Conservation (phyloP, 2,888 invertebrate genomes). For the Nudaria mundana region DNA sequence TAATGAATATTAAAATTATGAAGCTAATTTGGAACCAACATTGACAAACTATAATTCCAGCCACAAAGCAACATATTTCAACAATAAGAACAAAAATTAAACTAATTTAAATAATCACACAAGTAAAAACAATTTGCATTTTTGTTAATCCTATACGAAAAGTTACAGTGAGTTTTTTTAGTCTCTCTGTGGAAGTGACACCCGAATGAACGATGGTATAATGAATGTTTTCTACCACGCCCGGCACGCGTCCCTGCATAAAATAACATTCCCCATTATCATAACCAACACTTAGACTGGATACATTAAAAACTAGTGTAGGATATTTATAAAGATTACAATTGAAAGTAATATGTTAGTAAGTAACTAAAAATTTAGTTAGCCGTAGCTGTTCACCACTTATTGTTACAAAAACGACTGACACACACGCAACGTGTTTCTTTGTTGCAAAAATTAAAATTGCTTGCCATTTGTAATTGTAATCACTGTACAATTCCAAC, state of each 20-base stretch:
- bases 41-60: constrained; percentile 1
- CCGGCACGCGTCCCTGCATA: constrained; percentile 60
- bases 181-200: constrained; percentile 54
- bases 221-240: constrained; percentile 54
- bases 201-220: constrained; percentile 62
- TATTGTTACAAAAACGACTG: not conserved
- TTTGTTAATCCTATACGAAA: constrained; percentile 40
- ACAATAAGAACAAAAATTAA: too few relatives aligned
- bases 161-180: constrained; percentile 41
- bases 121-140: constrained; percentile 21
- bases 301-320: constrained; percentile 13
- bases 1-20: constrained; percentile 16
- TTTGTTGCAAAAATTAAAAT: constrained; percentile 1
- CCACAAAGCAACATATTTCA: too few relatives aligned
- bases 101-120: too few relatives aligned
- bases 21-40: constrained; percentile 1
- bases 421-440: constrained; percentile 1
- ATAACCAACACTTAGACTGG: constrained; percentile 48
- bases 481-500: not conserved
- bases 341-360: too few relatives aligned
- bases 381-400: constrained; percentile 1
- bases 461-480: not conserved
- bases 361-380: too few relatives aligned
- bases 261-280: constrained; percentile 55
- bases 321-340: too few relatives aligned